A percentile compares a stretch with the other conserved stretches of the same genome.
These are phyloP conservation scores for Ancistrus triradiatus DNA, from an alignment of 2,113 vertebrate genomes.

Conservation along the genomic window DNA sequence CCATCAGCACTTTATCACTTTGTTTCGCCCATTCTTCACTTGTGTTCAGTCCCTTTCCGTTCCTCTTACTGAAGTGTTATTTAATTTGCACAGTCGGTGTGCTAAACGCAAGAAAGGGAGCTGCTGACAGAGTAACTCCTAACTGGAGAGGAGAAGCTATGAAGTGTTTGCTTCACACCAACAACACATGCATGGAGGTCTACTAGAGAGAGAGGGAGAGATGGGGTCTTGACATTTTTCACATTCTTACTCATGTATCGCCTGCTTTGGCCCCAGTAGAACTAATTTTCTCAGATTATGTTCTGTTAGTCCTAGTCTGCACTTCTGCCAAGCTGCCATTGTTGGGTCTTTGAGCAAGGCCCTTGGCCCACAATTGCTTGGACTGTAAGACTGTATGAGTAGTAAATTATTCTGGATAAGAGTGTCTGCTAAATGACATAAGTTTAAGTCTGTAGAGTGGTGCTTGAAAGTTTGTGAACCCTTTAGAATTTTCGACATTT, in stretches of 20 bases:
- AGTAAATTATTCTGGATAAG: too few relatives aligned
- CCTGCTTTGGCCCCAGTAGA: too few relatives aligned
- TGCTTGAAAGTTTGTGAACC: too few relatives aligned
- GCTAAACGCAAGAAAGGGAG: slow-evolving; percentile 64
- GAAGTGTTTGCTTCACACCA: slow-evolving; percentile 28
- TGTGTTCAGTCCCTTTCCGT: slow-evolving; percentile 27
- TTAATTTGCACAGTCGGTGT: slow-evolving; percentile 52
- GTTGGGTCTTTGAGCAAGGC: too few relatives aligned
- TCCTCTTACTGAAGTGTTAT: slow-evolving; percentile 34
- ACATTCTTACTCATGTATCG: neutral
- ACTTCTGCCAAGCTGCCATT: too few relatives aligned
- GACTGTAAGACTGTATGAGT: too few relatives aligned
- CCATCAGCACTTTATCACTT: slow-evolving; percentile 56
- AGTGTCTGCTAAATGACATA: too few relatives aligned
- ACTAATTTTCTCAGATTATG: too few relatives aligned
- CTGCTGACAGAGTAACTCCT: slow-evolving; percentile 56
- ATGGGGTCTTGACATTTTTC: slow-evolving; percentile 16
- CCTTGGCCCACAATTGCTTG: too few relatives aligned
- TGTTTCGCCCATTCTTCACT: slow-evolving; percentile 8
- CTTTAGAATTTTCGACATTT: too few relatives aligned
- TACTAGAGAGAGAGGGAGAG: slow-evolving; percentile 18
- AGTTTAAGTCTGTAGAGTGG: too few relatives aligned
- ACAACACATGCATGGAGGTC: slow-evolving; percentile 8
- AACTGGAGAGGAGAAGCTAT: slow-evolving; percentile 33
- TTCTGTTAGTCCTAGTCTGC: too few relatives aligned